A percentile compares a stretch with the other conserved stretches of the same genome.
phyloP scores from a whole-genome alignment of 2,113 vertebrate species.

The Xiphias gladius region DNA sequence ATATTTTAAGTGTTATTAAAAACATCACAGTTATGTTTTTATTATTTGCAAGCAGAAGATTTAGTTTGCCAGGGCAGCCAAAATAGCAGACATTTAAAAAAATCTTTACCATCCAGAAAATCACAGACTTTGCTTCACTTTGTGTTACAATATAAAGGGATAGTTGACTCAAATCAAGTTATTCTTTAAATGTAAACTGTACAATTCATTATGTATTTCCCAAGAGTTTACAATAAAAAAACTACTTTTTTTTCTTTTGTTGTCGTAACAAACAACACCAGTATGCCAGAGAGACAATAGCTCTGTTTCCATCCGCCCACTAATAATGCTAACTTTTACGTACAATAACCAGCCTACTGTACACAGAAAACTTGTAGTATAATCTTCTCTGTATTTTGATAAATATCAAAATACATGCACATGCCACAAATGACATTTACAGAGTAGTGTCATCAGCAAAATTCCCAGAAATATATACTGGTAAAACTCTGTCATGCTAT shows the following conservation, averaged over 20 bases:
- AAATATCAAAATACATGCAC: background rate
- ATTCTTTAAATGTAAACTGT: background rate
- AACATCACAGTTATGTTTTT: background rate
- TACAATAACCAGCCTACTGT: background rate
- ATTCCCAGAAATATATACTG: background rate
- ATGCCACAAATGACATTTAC: background rate
- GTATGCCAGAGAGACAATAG: background rate
- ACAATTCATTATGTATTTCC: background rate
- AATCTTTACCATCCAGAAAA: conserved; percentile 19
- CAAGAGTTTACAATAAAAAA: background rate
- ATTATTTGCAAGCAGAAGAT: conserved; percentile 56
- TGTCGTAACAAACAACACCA: conserved; percentile 18
- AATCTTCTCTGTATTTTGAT: too few species aligned
- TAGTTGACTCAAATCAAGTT: conserved; percentile 21
- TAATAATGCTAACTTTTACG: background rate
- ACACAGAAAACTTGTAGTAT: too few species aligned
- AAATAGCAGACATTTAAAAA: conserved; percentile 36
- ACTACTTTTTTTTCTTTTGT: background rate
- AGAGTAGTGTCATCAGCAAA: background rate
- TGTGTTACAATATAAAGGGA: conserved; percentile 62
- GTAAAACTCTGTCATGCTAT: background rate
- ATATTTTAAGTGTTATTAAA: conserved; percentile 12
- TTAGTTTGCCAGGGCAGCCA: conserved; percentile 60
- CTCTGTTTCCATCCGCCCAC: conserved; percentile 16
- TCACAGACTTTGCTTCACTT: conserved; percentile 43